These are phyloP conservation scores for Netelia fuscicornis DNA, from an alignment of 2,888 invertebrate genomes.

Conservation along the genomic window DNA sequence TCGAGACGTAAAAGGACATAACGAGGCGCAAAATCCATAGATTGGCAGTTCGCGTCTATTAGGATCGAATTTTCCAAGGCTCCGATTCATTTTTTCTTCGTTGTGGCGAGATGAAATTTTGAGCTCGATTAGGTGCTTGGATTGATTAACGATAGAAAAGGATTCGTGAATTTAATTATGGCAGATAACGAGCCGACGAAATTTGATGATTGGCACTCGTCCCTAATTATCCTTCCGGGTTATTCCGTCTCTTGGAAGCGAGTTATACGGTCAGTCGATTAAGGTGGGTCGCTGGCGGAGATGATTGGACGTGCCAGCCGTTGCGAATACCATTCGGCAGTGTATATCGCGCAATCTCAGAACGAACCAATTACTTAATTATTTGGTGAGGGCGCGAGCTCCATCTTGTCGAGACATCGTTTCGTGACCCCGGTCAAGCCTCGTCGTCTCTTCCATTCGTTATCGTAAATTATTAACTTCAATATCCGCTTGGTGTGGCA, in stretches of 20 bases:
- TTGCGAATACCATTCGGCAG: neutral
- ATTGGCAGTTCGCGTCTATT: neutral
- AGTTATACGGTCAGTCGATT: conserved; percentile 12
- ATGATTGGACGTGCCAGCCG: neutral
- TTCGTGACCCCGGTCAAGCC: conserved; percentile 4
- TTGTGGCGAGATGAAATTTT: neutral
- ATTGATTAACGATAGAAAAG: neutral
- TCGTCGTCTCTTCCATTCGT: neutral
- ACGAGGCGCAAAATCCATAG: neutral
- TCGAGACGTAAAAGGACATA: neutral
- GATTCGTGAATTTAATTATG: conserved; percentile 8
- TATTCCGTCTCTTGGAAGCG: neutral
- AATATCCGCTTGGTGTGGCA: neutral
- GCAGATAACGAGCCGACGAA: neutral
- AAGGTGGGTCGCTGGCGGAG: conserved; percentile 3
- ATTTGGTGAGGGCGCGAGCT: conserved; percentile 37
- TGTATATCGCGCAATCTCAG: conserved; percentile 3
- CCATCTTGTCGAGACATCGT: neutral
- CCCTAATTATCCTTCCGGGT: conserved; percentile 9
- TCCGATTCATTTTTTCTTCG: neutral
- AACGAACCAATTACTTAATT: conserved; percentile 38
- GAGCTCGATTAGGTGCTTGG: neutral
- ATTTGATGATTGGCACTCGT: neutral
- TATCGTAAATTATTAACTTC: neutral
- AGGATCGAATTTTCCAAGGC: neutral